phyloP scores from a whole-genome alignment of 2,113 vertebrate genomes.

The Romanogobio albipinnatus region DNA sequence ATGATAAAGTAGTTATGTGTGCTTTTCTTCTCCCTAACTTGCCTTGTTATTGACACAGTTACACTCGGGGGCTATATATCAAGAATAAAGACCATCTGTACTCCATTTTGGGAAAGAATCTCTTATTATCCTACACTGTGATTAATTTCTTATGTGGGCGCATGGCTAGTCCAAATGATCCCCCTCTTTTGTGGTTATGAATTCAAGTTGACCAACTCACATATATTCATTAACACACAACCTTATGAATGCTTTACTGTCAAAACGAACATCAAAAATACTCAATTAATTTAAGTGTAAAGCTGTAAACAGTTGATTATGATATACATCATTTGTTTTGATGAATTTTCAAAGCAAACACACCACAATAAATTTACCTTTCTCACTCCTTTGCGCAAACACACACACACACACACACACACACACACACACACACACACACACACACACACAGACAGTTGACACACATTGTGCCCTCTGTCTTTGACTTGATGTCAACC shows the following conservation, averaged over 20 bases:
- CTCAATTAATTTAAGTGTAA: not conserved
- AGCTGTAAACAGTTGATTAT: not conserved
- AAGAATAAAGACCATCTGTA: conserved; percentile 52
- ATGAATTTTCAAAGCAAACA: not conserved
- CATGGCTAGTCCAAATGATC: conserved; percentile 45
- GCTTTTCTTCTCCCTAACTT: conserved; percentile 44
- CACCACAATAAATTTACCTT: not conserved
- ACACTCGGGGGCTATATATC: conserved; percentile 41
- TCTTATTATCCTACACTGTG: conserved; percentile 56
- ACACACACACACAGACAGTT: not conserved
- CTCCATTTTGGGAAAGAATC: conserved; percentile 53
- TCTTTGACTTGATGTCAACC: conserved; percentile 44
- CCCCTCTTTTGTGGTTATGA: conserved; percentile 48
- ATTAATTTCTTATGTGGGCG: conserved; percentile 59
- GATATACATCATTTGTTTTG: not conserved
- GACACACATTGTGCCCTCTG: conserved; percentile 32
- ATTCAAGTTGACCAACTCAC: conserved; percentile 39
- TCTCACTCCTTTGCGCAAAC: not conserved
- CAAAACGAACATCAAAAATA: not conserved
- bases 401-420: not conserved
- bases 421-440: not conserved
- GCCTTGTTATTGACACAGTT: conserved; percentile 53
- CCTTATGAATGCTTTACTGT: not conserved
- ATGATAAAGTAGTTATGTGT: conserved; percentile 44
- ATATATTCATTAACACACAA: conserved; percentile 3